Evolutionary conservation across 2,797 vertebrate species (phyloP).

Genomic region (Rhincodon typus): DNA sequence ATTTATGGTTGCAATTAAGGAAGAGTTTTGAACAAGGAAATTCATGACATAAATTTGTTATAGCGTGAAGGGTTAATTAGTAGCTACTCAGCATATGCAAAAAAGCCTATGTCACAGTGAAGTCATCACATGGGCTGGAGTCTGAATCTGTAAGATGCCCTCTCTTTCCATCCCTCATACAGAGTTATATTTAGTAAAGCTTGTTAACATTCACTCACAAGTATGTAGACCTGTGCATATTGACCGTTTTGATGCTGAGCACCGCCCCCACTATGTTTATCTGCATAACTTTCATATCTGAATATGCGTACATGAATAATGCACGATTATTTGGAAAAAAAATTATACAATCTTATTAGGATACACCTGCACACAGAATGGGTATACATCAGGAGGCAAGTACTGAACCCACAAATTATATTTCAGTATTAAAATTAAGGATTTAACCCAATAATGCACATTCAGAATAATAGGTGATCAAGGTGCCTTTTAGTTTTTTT

Average conservation of each 20-base stretch:
- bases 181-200: too few relatives aligned
- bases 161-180: too few relatives aligned
- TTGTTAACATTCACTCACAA: too few relatives aligned
- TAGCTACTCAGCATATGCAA: too few relatives aligned
- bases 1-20: not conserved
- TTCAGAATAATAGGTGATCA: not conserved
- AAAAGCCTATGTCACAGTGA: too few relatives aligned
- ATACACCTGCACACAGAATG: not conserved
- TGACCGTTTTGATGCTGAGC: not conserved
- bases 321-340: not conserved
- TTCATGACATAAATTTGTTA: not conserved
- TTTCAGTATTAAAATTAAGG: not conserved
- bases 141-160: too few relatives aligned
- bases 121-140: too few relatives aligned
- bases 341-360: not conserved
- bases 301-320: not conserved
- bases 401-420: not conserved
- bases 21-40: not conserved
- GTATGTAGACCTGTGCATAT: not conserved
- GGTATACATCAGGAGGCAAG: not conserved
- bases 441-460: not conserved
- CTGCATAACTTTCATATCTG: not conserved
- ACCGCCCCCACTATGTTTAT: fast-evolving
- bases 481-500: not conserved
- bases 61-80: not conserved